Evolutionary conservation across 2,113 vertebrate species (phyloP), one percentile per base, ranked within the genome.

Genomic region (Pipa parva): DNA sequence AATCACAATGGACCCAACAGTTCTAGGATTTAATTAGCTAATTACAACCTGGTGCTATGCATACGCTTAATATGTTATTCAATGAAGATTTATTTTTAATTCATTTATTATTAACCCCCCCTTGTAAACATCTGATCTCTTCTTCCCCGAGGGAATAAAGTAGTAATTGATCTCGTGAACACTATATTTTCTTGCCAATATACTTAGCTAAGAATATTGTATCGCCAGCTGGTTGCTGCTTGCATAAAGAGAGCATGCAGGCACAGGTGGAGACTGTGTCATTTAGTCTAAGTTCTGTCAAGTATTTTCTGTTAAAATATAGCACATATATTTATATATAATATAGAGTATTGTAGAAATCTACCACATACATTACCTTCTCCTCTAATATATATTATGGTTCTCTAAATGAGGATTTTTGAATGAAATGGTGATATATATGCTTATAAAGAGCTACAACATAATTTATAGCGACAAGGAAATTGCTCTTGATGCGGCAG

Each of bases 151-250:
- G 87, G 86, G 84, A 78, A 78, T 74, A 77, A 73, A 71, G 78
- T 76, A 77, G 83, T 83, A 82, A 87, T 84, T 83, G 85, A 85
- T 81, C 81, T 83, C 80, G 79, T 82, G 77, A 81, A 84, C 80
- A 79, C 73, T 68, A 77, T 80, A 78, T 78, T 84, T 79, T 71
- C 74, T 81, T 72, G 80, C 82, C 80, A 80, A 84, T 84, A 77
- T 83, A 73, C 79, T 78, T 67, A 75, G 74, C 72, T 75, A 56
- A 71, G 70, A 79, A 80, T 78, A 18, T 71, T 80, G 83, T 83
- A 76, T 81, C 82, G 80, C 85, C 87, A 86, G 87, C 85, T 89
- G 87, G n/a, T 84, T 82, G 82, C 72, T 75, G 72, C 82, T 82
- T 83, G 84, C 78, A 74, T 33, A 11, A 7, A 5, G 18, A 31